Conservation (phyloP, 2,888 invertebrate genomes). For the Ectemnius lituratus region DNA sequence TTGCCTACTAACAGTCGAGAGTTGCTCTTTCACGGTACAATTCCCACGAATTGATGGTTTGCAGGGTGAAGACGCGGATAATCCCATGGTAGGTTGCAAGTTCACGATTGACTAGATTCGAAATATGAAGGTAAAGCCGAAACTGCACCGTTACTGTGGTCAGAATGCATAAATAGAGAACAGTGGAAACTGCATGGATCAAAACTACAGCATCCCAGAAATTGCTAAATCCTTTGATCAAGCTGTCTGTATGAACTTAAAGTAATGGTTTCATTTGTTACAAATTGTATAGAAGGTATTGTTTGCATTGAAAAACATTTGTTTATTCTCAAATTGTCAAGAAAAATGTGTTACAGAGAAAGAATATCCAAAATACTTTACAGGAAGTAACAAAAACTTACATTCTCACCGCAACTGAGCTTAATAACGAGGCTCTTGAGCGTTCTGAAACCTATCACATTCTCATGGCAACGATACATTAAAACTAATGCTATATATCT, state of each 20-base stretch:
- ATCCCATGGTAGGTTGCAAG: constrained; percentile 14
- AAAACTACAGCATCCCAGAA: not conserved
- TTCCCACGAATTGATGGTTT: constrained; percentile 37
- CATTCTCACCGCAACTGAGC: too few relatives aligned
- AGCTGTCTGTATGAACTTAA: too few relatives aligned
- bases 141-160: constrained; percentile 33
- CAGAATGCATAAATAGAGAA: constrained; percentile 33
- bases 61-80: constrained; percentile 28
- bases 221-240: too few relatives aligned
- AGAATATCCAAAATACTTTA: not conserved
- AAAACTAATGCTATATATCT: too few relatives aligned
- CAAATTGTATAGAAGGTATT: too few relatives aligned
- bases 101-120: constrained; percentile 14
- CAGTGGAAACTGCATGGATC: constrained; percentile 22
- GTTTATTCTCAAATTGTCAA: not conserved
- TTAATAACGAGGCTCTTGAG: too few relatives aligned
- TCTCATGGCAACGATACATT: too few relatives aligned
- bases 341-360: not conserved
- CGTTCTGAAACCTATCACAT: too few relatives aligned
- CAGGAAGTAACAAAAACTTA: too few relatives aligned
- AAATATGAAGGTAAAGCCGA: not conserved
- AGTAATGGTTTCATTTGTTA: too few relatives aligned
- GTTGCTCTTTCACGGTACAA: constrained; percentile 38
- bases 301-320: not conserved
- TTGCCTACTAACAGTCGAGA: constrained; percentile 11